Percentiles rank a stretch among this genome's conserved stretches.
phyloP scores from a whole-genome alignment of 92 coral and sea anemone species.

The Bergia sp. region DNA sequence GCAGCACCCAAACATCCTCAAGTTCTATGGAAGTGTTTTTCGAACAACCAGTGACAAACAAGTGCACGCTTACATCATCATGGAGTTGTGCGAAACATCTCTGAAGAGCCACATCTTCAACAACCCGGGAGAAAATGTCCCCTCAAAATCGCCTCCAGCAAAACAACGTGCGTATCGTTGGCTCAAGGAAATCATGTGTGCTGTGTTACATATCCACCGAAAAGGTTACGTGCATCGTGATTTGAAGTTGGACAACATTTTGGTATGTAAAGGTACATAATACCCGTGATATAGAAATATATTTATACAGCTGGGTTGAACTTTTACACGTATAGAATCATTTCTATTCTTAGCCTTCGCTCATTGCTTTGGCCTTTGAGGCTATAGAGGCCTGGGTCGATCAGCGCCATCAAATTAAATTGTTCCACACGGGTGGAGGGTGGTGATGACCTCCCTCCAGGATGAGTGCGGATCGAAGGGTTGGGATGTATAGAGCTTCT shows the following conservation, averaged over 20 bases:
- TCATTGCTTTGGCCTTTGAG: too few relatives aligned
- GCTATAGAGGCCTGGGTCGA: too few relatives aligned
- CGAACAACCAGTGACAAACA: neutral
- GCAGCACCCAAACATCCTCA: neutral
- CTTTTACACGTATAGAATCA: neutral
- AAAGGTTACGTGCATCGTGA: slow-evolving; percentile 9
- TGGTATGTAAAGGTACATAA: slow-evolving; percentile 7
- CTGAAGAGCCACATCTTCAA: neutral
- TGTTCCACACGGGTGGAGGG: too few relatives aligned
- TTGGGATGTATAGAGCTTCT: too few relatives aligned
- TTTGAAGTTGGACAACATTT: slow-evolving; percentile 26
- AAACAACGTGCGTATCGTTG: neutral
- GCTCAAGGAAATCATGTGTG: slow-evolving; percentile 1
- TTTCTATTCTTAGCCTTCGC: too few relatives aligned
- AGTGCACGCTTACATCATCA: neutral
- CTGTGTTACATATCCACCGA: neutral
- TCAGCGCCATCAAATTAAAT: too few relatives aligned
- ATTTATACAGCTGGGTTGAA: too few relatives aligned
- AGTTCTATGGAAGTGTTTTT: neutral
- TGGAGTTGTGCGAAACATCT: slow-evolving; percentile 1
- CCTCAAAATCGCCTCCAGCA: neutral
- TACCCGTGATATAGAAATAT: neutral
- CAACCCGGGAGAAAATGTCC: neutral
- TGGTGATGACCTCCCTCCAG: too few relatives aligned
- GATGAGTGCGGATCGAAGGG: too few relatives aligned